Percentiles rank a stretch among this genome's conserved stretches.
These are phyloP conservation scores for Epirrhoe alternata DNA, from an alignment of 2,888 invertebrate genomes.

Conservation along the genomic window DNA sequence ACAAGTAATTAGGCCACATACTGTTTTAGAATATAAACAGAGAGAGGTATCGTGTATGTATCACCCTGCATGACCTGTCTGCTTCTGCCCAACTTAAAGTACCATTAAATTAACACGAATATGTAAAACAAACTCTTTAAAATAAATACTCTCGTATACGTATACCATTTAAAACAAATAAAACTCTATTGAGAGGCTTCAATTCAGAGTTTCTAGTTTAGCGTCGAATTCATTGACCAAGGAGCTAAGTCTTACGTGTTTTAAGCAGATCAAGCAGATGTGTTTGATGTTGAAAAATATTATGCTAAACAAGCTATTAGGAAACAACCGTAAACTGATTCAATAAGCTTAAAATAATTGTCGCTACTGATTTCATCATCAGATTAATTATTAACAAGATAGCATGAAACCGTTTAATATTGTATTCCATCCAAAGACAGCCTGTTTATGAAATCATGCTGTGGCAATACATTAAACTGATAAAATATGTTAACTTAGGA, in stretches of 20 bases:
- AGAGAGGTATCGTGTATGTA: conserved; percentile 49
- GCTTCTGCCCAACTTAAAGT: conserved; percentile 51
- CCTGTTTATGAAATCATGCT: too few species aligned
- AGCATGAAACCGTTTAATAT: too few species aligned
- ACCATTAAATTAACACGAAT: conserved; percentile 59
- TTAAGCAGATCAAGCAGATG: not conserved
- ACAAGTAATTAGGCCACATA: conserved; percentile 56
- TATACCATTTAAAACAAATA: conserved; percentile 61
- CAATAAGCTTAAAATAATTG: too few species aligned
- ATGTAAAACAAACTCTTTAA: conserved; percentile 61
- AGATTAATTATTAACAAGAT: too few species aligned
- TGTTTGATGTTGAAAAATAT: not conserved
- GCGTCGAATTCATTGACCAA: conserved; percentile 55
- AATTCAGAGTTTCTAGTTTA: conserved; percentile 58
- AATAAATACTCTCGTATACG: conserved; percentile 55
- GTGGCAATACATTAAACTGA: too few species aligned
- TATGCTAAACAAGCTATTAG: too few species aligned
- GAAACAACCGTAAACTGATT: too few species aligned
- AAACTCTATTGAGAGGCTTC: conserved; percentile 52
- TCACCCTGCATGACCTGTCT: conserved; percentile 58
- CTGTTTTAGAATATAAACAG: conserved; percentile 56
- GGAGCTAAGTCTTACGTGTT: not conserved
- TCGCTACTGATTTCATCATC: too few species aligned
- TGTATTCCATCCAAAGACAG: too few species aligned
- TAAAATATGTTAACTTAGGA: too few species aligned